Base-by-base conservation (phyloP, 2,888 invertebrate genomes). In the Pachymerium ferrugineum region DNA sequence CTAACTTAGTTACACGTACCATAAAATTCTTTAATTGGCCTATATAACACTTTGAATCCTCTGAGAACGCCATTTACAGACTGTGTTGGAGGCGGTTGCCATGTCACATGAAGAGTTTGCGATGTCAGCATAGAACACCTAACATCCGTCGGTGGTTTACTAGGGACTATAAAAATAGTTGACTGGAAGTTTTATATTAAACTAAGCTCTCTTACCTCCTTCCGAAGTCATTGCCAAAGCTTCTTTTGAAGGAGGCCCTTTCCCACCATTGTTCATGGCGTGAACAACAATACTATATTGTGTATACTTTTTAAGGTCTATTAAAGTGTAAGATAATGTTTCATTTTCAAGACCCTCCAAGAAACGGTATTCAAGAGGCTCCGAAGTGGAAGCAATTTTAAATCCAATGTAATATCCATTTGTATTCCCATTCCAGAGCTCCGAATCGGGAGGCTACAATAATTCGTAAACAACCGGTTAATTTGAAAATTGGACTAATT, bases 1-100 rank as follows among this genome's bases (percentile, higher is more conserved):
- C n/a, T n/a, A n/a, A n/a, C n/a, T n/a, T n/a, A n/a, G n/a, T n/a
- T n/a, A 47, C 10, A 62, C 12, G 12, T 69, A 69, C 69, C 69
- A n/a, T 33, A 69, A 30, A 30, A 1, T 6, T 69, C 69, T 8
- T 69, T 33, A 10, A 33, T 69, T 31, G 69, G 69, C n/a, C 30
- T 25, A 19, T 69, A 69, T 12, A 69, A 16, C n/a, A 94, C 93
- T 84, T 96, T 95, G 85, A 97, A 97, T n/a, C 96, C 96, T 82
- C 95, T 94, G 80, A 97, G 94, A 47, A 96, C 90, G 77, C 97
- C 97, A 82, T 97, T 95, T 67, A 96, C 93, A 38, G 94, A 90
- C 76, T 90, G 91, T 1, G 95, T 86, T 47, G 96, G 94, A 0
- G 97, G 96, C 0, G 95, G 94, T 0, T 93, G 90, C 97, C 97